phyloP scores from a whole-genome alignment of 2,888 invertebrate genomes.

The Pseudococcus viburni region DNA sequence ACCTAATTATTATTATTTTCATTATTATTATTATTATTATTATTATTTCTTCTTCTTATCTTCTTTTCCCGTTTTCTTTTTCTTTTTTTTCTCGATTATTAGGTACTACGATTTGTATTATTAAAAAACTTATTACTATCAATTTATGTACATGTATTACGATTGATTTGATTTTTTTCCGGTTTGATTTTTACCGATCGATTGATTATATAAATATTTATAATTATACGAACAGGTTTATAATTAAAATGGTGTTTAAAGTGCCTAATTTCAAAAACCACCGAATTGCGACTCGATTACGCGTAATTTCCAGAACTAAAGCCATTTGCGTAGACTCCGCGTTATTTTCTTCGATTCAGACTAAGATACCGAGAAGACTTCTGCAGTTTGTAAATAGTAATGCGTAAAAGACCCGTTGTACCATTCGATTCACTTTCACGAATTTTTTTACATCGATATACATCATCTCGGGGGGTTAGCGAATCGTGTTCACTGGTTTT shows the following conservation, averaged over 20 bases:
- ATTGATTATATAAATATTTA: not conserved
- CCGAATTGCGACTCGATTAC: no score
- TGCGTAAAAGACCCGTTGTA: no score
- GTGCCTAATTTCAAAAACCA: not conserved
- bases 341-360: no score
- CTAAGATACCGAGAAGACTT: no score
- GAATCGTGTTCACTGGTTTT: no score
- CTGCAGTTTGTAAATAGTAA: no score
- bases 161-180: slow-evolving; percentile 9
- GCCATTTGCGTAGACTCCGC: no score
- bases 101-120: not conserved
- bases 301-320: no score
- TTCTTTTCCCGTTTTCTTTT: no score
- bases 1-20: not conserved
- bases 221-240: not conserved
- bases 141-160: not conserved
- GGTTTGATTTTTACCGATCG: not conserved
- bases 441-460: no score
- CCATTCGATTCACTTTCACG: no score
- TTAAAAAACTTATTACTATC: not conserved
- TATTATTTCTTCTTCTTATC: not conserved
- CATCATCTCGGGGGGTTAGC: no score
- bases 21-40: not conserved
- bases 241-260: not conserved
- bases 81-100: not conserved